Conservation (phyloP, 2,113 vertebrate species). For the Festucalex cinctus region DNA sequence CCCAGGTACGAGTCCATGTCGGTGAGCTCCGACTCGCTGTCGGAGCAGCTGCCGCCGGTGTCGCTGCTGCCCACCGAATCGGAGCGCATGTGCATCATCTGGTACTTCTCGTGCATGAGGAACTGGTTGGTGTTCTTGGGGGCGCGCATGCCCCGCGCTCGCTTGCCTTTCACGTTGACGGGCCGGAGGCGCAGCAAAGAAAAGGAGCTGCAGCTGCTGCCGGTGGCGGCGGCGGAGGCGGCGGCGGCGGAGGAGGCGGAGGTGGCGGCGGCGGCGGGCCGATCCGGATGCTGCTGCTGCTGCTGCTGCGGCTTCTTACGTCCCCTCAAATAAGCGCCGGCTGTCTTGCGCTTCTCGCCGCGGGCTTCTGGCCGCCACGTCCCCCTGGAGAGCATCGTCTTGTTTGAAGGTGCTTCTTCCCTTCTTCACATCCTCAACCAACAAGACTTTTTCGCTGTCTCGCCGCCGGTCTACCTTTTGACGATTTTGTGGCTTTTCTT, state of each 20-base stretch:
- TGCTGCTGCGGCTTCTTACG: constrained; percentile 38
- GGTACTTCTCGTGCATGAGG: constrained; percentile 86
- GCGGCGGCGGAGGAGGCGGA: too few species aligned
- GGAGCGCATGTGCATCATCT: constrained; percentile 81
- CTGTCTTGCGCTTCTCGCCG: constrained; percentile 12
- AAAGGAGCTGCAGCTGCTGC: constrained; percentile 29
- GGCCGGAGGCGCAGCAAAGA: constrained; percentile 73
- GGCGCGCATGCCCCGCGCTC: constrained; percentile 80
- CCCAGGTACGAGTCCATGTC: constrained; percentile 86
- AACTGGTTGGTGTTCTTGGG: constrained; percentile 89
- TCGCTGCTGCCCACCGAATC: constrained; percentile 84
- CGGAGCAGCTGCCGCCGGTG: constrained; percentile 72
- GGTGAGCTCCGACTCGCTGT: constrained; percentile 79
- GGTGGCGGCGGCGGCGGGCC: too few species aligned
- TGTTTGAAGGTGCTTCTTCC: constrained; percentile 13
- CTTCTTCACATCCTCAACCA: constrained; percentile 60
- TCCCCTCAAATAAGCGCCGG: constrained; percentile 35
- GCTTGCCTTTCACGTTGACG: constrained; percentile 76
- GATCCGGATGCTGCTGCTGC: constrained; percentile 28
- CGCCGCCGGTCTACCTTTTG: constrained; percentile 79
- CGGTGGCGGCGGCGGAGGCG: too few species aligned
- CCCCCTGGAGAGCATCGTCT: constrained; percentile 49
- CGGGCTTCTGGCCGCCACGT: constrained; percentile 48
- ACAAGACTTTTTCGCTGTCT: constrained; percentile 24
- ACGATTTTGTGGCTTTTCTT: constrained; percentile 81